Percentiles rank a stretch among this genome's conserved stretches.
Conservation (phyloP, 1,140 invertebrate species). For the Nebria ingens region DNA sequence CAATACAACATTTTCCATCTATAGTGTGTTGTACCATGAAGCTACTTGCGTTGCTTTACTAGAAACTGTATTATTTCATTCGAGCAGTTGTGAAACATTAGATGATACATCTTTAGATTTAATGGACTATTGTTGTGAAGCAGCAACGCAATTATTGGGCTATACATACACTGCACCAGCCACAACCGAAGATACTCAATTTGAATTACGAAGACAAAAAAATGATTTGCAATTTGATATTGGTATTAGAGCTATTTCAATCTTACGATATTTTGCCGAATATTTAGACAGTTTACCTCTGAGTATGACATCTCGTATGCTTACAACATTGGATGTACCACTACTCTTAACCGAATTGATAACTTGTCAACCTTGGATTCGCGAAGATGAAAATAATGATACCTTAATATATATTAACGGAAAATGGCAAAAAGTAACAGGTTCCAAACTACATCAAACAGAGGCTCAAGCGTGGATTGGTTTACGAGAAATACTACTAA, state of each 20-base stretch:
- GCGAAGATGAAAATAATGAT: constrained; percentile 41
- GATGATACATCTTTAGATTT: constrained; percentile 59
- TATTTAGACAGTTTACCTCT: constrained; percentile 43
- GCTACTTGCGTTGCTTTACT: constrained; percentile 54
- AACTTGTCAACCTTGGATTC: constrained; percentile 54
- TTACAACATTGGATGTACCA: constrained; percentile 59
- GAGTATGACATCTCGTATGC: constrained; percentile 48
- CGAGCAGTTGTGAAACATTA: constrained; percentile 55
- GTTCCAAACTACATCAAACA: constrained; percentile 43
- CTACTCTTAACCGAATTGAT: constrained; percentile 59
- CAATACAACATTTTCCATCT: constrained; percentile 57
- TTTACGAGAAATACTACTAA: constrained; percentile 53
- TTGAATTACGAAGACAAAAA: constrained; percentile 53
- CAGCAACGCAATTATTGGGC: constrained; percentile 27
- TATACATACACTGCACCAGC: constrained; percentile 29
- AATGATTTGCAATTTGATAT: constrained; percentile 57
- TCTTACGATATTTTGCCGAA: constrained; percentile 50
- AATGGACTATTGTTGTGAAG: constrained; percentile 46
- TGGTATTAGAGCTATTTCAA: constrained; percentile 56
- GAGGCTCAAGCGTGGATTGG: constrained; percentile 60
- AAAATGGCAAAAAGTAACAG: constrained; percentile 47
- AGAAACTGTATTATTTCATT: constrained; percentile 64
- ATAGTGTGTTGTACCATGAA: constrained; percentile 60
- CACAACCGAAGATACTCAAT: constrained; percentile 37
- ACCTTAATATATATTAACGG: constrained; percentile 43